Conservation (phyloP, 2,113 vertebrate genomes). For the Pelvicachromis taeniatus region DNA sequence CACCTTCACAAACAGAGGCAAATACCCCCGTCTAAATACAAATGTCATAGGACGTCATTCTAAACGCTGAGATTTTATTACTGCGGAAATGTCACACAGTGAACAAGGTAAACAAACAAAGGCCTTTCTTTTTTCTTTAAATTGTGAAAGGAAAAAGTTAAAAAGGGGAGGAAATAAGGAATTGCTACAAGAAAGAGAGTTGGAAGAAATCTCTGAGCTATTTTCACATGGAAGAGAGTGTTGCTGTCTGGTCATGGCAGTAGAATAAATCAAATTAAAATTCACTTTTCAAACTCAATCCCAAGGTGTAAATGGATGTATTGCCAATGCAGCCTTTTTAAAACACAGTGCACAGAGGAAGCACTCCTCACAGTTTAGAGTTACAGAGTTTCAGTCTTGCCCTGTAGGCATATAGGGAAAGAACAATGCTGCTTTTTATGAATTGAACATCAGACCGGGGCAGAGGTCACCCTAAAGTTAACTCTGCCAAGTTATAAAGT, state of each 20-base stretch:
- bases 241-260: constrained; percentile 11
- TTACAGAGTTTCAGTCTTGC: background rate
- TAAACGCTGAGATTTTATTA: background rate
- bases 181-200: background rate
- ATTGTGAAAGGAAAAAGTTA: background rate
- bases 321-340: constrained; percentile 14
- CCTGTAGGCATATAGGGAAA: background rate
- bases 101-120: constrained; percentile 6
- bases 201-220: background rate
- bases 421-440: background rate
- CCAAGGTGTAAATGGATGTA: constrained; percentile 33
- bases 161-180: background rate
- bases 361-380: background rate
- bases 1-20: constrained; percentile 41
- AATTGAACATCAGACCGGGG: background rate
- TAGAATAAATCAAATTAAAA: constrained; percentile 47
- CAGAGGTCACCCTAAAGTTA: constrained; percentile 19
- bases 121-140: background rate
- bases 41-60: constrained; percentile 19
- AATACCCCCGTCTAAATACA: constrained; percentile 21
- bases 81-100: constrained; percentile 1
- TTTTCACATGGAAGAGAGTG: background rate
- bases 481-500: background rate
- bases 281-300: constrained; percentile 43
- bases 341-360: constrained; percentile 16